phyloP scores from a whole-genome alignment of 2,888 invertebrate genomes.

The Opisthograptis luteolata region DNA sequence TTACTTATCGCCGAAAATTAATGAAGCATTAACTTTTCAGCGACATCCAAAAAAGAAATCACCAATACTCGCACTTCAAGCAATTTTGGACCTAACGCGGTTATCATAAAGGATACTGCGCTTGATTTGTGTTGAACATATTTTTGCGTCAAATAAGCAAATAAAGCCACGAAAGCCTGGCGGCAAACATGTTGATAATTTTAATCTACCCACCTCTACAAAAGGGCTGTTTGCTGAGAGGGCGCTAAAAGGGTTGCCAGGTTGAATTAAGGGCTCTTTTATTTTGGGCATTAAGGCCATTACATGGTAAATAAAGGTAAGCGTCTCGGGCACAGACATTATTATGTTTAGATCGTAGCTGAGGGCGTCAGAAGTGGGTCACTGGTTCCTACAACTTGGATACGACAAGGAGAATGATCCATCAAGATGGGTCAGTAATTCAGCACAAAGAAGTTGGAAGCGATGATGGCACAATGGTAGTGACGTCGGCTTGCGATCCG shows the following conservation, averaged over 20 bases:
- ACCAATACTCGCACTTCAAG: background rate
- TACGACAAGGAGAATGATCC: no score
- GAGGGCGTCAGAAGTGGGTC: slow-evolving; percentile 15
- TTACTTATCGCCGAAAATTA: slow-evolving; percentile 26
- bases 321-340: slow-evolving; percentile 23
- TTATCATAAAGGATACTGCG: background rate
- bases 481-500: no score
- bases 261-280: slow-evolving; percentile 56
- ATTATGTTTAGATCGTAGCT: slow-evolving; percentile 16
- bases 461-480: no score
- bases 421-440: no score
- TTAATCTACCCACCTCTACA: slow-evolving; percentile 56
- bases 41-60: slow-evolving; percentile 17
- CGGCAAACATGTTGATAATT: slow-evolving; percentile 61
- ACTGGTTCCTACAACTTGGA: background rate
- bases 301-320: slow-evolving; percentile 31
- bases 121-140: slow-evolving; percentile 27
- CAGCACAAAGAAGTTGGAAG: no score
- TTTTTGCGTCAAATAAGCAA: slow-evolving; percentile 48
- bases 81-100: slow-evolving; percentile 8
- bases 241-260: slow-evolving; percentile 61
- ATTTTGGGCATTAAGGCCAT: slow-evolving; percentile 43
- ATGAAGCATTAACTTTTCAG: slow-evolving; percentile 25
- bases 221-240: slow-evolving; percentile 55
- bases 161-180: slow-evolving; percentile 50